These are phyloP conservation scores for Drosophila helvetica DNA, from an alignment of 2,888 invertebrate species.

Conservation along the genomic window DNA sequence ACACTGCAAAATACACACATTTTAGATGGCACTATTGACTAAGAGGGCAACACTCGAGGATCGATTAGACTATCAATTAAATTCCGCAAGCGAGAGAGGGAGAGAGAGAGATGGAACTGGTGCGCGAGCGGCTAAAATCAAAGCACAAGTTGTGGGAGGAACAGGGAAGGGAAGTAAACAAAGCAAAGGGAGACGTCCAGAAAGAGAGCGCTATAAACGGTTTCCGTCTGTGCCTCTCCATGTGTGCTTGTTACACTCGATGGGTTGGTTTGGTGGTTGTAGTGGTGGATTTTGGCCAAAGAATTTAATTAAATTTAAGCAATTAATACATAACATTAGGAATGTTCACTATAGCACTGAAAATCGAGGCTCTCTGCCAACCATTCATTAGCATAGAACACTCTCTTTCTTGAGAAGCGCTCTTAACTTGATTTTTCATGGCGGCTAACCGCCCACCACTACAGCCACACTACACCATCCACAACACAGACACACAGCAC, in stretches of 20 bases:
- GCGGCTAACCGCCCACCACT: constrained; percentile 53
- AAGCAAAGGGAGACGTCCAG: constrained; percentile 33
- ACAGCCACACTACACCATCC: constrained; percentile 41
- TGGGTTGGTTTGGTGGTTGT: constrained; percentile 18
- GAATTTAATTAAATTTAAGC: constrained; percentile 5
- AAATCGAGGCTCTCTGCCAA: background rate
- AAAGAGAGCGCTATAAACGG: constrained; percentile 46
- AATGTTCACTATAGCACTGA: background rate
- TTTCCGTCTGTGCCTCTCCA: constrained; percentile 26
- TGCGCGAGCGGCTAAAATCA: constrained; percentile 75
- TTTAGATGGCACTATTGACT: background rate
- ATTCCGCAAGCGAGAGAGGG: constrained; percentile 11
- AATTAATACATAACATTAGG: background rate
- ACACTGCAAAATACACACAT: constrained; percentile 49
- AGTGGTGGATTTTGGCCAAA: constrained; percentile 3
- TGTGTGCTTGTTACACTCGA: constrained; percentile 19
- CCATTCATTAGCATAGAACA: background rate
- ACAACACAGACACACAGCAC: constrained; percentile 21
- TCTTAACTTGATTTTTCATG: constrained; percentile 52
- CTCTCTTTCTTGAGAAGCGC: background rate
- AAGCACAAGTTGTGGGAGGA: constrained; percentile 42
- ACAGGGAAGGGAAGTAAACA: constrained; percentile 57
- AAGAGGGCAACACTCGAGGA: background rate
- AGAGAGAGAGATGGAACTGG: constrained; percentile 19
- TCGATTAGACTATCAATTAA: background rate